Percentiles rank a stretch among this genome's conserved stretches.
phyloP scores from a whole-genome alignment of 2,888 invertebrate species.

The Melinaea menophilus region DNA sequence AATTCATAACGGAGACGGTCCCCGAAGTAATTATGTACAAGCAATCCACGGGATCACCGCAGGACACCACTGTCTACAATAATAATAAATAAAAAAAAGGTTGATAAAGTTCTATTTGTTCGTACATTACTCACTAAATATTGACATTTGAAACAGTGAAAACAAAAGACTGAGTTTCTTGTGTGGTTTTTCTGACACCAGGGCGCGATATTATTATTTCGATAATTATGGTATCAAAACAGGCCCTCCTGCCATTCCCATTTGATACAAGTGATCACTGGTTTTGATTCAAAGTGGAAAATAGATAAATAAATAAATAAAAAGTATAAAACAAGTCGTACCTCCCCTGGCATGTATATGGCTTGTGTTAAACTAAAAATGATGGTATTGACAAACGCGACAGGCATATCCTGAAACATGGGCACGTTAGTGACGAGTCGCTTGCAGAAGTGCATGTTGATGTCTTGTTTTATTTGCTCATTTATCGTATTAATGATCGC shows the following conservation, averaged over 20 bases:
- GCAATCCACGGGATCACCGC: conserved; percentile 69
- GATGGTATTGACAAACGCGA: conserved; percentile 67
- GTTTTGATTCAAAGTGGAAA: no score
- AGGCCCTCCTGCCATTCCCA: no score
- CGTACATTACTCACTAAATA: no score
- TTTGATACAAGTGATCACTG: no score
- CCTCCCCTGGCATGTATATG: conserved; percentile 78
- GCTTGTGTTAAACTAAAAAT: conserved; percentile 71
- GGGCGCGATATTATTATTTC: no score
- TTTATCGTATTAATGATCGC: conserved; percentile 52
- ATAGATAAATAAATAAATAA: no score
- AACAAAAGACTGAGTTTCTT: no score
- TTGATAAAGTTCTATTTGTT: no score
- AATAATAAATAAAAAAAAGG: not conserved
- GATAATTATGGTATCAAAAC: no score
- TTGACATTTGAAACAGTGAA: no score
- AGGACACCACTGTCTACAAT: conserved; percentile 71
- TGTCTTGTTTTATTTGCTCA: conserved; percentile 72
- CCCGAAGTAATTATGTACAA: conserved; percentile 80
- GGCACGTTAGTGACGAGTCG: conserved; percentile 74
- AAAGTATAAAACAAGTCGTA: conserved; percentile 24
- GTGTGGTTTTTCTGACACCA: no score
- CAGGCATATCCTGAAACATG: conserved; percentile 74
- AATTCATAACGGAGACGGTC: conserved; percentile 77
- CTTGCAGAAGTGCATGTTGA: conserved; percentile 75